phyloP scores from a whole-genome alignment of 1,140 invertebrate genomes.

The Streblospio benedicti region DNA sequence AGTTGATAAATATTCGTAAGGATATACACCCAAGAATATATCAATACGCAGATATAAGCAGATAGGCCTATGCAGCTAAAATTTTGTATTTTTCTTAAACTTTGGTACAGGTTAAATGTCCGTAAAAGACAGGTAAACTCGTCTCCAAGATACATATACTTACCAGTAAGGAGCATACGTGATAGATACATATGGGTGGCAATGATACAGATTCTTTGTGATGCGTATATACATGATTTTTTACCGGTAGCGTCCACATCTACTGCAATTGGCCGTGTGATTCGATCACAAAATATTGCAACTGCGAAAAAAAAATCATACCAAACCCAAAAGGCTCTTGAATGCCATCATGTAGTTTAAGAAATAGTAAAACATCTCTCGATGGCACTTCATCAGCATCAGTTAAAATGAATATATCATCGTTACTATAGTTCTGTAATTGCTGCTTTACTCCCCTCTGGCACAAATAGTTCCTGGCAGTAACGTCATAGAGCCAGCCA shows the following conservation, averaged over 20 bases:
- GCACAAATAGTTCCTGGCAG: slow-evolving; percentile 23
- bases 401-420: slow-evolving; percentile 55
- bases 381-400: slow-evolving; percentile 56
- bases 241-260: background rate
- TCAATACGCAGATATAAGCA: too few species aligned
- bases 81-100: too few species aligned
- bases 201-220: too few species aligned
- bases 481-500: slow-evolving; percentile 9
- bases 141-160: too few species aligned
- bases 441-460: slow-evolving; percentile 28
- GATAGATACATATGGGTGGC: too few species aligned
- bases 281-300: background rate
- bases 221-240: background rate
- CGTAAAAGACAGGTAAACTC: too few species aligned
- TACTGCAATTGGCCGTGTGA: background rate
- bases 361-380: slow-evolving; percentile 54
- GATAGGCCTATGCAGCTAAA: too few species aligned
- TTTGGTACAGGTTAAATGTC: too few species aligned
- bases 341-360: slow-evolving; percentile 59
- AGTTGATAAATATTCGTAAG: too few species aligned
- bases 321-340: slow-evolving; percentile 39
- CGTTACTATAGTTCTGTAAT: slow-evolving; percentile 37
- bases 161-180: too few species aligned
- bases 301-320: background rate
- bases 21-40: too few species aligned